Evolutionary conservation across 2,888 invertebrate species (phyloP).

Genomic region (Clivina fossor): DNA sequence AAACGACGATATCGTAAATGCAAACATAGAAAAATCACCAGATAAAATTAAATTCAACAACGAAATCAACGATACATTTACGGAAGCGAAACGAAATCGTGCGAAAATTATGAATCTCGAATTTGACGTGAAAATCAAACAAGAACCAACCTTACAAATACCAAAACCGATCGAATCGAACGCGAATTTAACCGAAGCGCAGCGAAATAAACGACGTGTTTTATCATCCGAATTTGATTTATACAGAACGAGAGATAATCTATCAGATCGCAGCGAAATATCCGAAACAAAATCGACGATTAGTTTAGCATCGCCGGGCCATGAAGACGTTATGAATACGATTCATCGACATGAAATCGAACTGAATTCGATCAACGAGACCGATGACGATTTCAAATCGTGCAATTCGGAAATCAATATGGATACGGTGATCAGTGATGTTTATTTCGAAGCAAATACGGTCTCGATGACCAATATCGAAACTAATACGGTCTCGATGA

Average conservation of each 20-base stretch:
- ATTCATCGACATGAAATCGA: slow-evolving; percentile 32
- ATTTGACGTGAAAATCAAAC: slow-evolving; percentile 47
- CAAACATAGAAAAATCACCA: slow-evolving; percentile 52
- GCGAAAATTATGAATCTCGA: slow-evolving; percentile 55
- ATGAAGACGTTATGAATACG: slow-evolving; percentile 35
- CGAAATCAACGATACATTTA: slow-evolving; percentile 50
- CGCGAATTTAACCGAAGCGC: slow-evolving; percentile 61
- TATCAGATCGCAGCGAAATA: no score
- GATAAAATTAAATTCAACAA: slow-evolving; percentile 34
- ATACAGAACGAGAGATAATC: no score
- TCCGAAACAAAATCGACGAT: no score
- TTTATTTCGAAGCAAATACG: no score
- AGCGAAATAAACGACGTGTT: slow-evolving; percentile 63
- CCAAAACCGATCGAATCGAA: slow-evolving; percentile 36
- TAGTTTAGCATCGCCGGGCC: slow-evolving; percentile 28
- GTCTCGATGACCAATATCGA: no score
- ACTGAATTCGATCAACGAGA: slow-evolving; percentile 21
- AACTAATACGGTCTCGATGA: no score
- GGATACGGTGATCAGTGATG: no score
- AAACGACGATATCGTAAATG: slow-evolving; percentile 52
- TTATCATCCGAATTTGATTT: slow-evolving; percentile 63
- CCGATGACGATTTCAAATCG: not conserved
- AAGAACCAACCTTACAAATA: slow-evolving; percentile 41
- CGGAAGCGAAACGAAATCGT: slow-evolving; percentile 55
- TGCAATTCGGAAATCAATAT: no score